A percentile compares a stretch with the other conserved stretches of the same genome.
Evolutionary conservation across 1,140 invertebrate genomes (phyloP).

Genomic region (Diachasma alloeum): DNA sequence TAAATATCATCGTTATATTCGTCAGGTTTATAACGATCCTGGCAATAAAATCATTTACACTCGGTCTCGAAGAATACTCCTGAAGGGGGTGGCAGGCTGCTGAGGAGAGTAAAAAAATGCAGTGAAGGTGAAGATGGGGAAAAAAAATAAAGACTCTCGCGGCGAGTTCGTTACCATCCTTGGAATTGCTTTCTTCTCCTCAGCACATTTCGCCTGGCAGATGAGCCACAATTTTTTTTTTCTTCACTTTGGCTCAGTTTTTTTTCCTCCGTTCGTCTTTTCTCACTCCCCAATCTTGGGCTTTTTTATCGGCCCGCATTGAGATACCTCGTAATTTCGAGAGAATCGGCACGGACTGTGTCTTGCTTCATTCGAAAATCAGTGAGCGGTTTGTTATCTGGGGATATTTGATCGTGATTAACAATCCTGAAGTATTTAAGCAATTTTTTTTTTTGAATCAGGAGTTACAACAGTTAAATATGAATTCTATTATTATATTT

Average conservation of each 20-base stretch:
- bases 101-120: not conserved
- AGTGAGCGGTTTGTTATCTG: not conserved
- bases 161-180: conserved; percentile 38
- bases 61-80: not conserved
- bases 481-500: too few species aligned
- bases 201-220: conserved; percentile 1
- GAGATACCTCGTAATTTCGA: conserved; percentile 5
- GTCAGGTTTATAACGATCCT: conserved; percentile 22
- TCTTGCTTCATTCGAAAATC: not conserved
- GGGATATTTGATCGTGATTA: not conserved
- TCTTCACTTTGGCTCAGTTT: not conserved
- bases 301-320: conserved; percentile 2
- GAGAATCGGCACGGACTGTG: not conserved
- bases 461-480: too few species aligned
- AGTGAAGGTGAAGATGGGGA: not conserved
- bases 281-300: conserved; percentile 6
- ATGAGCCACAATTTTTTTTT: conserved; percentile 3
- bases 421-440: not conserved
- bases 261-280: not conserved
- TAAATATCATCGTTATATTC: conserved; percentile 34
- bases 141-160: not conserved
- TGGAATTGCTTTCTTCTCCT: conserved; percentile 38
- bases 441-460: not conserved
- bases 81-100: not conserved
- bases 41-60: conserved; percentile 48